These are phyloP conservation scores for Noctuana brunneofusca DNA, from an alignment of 2,888 invertebrate genomes.

Conservation along the genomic window DNA sequence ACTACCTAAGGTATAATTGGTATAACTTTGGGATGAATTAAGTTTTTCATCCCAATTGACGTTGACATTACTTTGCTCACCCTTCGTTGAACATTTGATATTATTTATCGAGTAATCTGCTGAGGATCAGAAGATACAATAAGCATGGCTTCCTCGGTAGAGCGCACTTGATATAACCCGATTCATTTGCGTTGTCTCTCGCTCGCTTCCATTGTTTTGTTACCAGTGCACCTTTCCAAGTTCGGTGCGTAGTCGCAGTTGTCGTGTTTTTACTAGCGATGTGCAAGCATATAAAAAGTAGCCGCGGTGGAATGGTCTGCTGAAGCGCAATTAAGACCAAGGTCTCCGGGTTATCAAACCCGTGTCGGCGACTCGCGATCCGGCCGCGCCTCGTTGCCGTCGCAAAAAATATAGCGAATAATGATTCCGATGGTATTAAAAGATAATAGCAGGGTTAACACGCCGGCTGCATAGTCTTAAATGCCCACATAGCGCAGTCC, in stretches of 20 bases:
- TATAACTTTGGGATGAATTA: neutral
- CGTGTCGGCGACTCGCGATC: slow-evolving; percentile 71
- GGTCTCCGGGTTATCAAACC: slow-evolving; percentile 83
- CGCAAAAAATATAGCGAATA: slow-evolving; percentile 80
- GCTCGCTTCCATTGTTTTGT: slow-evolving; percentile 41
- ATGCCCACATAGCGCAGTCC: slow-evolving; percentile 51
- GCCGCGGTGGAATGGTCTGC: slow-evolving; percentile 78
- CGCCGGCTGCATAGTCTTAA: slow-evolving; percentile 64
- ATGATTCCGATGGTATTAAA: slow-evolving; percentile 80
- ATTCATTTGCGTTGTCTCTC: slow-evolving; percentile 57
- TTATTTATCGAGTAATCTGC: slow-evolving; percentile 14
- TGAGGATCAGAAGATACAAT: slow-evolving; percentile 30
- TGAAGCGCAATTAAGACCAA: slow-evolving; percentile 82
- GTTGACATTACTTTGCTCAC: slow-evolving; percentile 4
- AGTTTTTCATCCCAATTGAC: neutral
- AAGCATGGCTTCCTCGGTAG: slow-evolving; percentile 65
- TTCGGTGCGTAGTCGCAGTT: slow-evolving; percentile 65
- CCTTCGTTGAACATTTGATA: slow-evolving; percentile 3
- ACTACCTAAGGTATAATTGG: neutral
- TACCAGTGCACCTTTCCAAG: slow-evolving; percentile 59
- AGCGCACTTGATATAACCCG: slow-evolving; percentile 63
- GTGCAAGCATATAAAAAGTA: slow-evolving; percentile 82
- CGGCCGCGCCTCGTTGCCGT: slow-evolving; percentile 70
- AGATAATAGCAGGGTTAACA: slow-evolving; percentile 76
- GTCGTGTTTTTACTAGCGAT: slow-evolving; percentile 79